Conservation (phyloP, 2,797 vertebrate species). For the Epinephelus awoara region DNA sequence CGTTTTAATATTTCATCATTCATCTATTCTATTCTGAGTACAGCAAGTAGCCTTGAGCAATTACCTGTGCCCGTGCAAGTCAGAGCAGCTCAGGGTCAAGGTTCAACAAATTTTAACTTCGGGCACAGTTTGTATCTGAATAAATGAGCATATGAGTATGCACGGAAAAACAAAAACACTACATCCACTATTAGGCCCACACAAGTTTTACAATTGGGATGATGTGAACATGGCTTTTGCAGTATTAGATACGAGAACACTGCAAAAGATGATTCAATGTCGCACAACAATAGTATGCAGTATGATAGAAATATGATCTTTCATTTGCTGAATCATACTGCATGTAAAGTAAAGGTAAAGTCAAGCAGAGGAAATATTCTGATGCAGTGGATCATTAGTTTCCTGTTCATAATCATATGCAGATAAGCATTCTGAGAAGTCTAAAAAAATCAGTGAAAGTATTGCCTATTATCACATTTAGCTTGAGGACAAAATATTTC, state of each 20-base stretch:
- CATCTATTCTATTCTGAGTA: slow-evolving; percentile 12
- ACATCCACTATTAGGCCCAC: not conserved
- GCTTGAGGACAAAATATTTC: slow-evolving; percentile 21
- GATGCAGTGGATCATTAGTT: not conserved
- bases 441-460: slow-evolving; percentile 6
- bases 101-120: slow-evolving; percentile 5
- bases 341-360: not conserved
- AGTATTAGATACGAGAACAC: not conserved
- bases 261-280: not conserved
- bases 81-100: slow-evolving; percentile 7
- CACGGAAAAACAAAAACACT: not conserved
- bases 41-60: not conserved
- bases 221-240: too few relatives aligned
- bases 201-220: not conserved
- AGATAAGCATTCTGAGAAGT: not conserved
- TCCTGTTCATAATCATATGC: slow-evolving; percentile 8
- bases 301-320: not conserved
- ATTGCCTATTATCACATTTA: not conserved
- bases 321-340: not conserved
- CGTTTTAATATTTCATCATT: not conserved
- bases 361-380: not conserved
- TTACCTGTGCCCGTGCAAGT: slow-evolving; percentile 12
- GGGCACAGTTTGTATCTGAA: not conserved
- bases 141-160: not conserved
- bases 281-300: not conserved